Evolutionary conservation across 2,113 vertebrate genomes (phyloP).

Genomic region (Microcebus jonahi): DNA sequence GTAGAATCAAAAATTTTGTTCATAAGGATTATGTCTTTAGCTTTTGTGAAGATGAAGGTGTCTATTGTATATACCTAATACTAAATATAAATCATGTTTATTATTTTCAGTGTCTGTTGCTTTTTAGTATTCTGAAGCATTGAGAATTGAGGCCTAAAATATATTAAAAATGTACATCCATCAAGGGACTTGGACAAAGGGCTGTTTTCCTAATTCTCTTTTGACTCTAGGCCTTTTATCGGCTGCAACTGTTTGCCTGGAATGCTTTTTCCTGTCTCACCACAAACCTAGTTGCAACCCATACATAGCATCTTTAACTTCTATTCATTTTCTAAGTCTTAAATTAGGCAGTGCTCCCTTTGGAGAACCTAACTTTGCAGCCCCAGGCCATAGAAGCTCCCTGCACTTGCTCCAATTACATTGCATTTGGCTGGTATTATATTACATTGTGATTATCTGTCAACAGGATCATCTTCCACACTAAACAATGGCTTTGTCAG

Average conservation of each 20-base stretch:
- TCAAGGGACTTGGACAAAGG: background rate
- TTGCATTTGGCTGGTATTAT: background rate
- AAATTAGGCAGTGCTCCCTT: background rate
- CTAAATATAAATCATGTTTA: background rate
- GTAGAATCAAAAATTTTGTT: constrained; percentile 17
- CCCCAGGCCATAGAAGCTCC: background rate
- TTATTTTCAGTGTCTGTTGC: constrained; percentile 15
- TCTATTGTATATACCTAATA: background rate
- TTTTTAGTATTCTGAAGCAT: background rate
- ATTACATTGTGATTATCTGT: background rate
- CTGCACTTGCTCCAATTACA: background rate
- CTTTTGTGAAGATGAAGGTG: background rate
- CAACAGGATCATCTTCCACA: background rate
- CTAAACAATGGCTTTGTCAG: background rate
- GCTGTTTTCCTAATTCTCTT: background rate
- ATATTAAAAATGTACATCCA: background rate
- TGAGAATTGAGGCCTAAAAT: background rate
- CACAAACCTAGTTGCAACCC: background rate
- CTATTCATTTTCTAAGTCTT: background rate
- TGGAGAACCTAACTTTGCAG: background rate
- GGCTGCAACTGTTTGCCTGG: background rate
- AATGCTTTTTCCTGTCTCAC: background rate
- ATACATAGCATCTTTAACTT: background rate
- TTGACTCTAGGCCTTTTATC: background rate
- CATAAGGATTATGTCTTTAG: background rate